Conservation (phyloP, 2,113 vertebrate genomes). For the Dasyprocta punctata region DNA sequence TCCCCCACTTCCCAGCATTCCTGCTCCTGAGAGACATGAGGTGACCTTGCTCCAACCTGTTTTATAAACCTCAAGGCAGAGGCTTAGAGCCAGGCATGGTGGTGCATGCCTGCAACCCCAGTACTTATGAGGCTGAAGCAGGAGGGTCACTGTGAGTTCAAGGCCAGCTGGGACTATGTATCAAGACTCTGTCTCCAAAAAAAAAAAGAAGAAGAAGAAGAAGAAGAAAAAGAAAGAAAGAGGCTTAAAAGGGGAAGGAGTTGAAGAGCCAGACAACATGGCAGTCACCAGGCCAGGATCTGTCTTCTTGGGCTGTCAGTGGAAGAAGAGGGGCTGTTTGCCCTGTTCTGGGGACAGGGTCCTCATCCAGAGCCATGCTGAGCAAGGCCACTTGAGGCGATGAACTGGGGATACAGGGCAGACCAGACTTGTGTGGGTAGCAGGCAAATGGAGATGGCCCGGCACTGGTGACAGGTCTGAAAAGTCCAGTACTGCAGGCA, state of each 20-base stretch:
- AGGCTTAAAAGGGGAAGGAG: background rate
- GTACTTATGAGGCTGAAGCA: background rate
- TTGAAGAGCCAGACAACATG: background rate
- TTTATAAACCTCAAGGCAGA: background rate
- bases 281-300: background rate
- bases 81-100: background rate
- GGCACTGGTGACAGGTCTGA: background rate
- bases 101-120: background rate
- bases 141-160: background rate
- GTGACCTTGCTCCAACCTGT: background rate
- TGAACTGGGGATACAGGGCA: background rate
- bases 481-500: background rate
- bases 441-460: background rate
- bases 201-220: background rate
- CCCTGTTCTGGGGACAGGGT: background rate
- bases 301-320: background rate
- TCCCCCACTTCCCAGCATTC: background rate
- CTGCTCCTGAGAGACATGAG: background rate
- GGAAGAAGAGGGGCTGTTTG: background rate
- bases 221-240: too few species aligned
- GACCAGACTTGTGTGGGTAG: background rate
- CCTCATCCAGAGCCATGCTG: background rate
- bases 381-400: background rate
- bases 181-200: background rate
- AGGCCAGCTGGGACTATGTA: background rate